These are phyloP conservation scores for Parnassius apollo DNA, from an alignment of 2,888 invertebrate species.

Conservation along the genomic window DNA sequence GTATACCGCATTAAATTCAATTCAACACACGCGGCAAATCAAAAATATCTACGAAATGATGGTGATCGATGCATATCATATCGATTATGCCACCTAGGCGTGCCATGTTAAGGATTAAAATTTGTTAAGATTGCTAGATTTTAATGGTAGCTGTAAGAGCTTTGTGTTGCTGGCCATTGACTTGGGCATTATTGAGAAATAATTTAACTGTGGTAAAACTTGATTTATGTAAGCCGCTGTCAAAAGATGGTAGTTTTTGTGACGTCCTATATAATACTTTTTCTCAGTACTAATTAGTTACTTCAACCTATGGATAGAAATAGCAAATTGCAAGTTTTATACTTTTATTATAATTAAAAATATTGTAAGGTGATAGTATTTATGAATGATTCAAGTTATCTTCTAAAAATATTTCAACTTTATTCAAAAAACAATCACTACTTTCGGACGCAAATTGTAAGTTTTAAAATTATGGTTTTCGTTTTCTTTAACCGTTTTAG, in stretches of 20 bases:
- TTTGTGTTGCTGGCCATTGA: constrained; percentile 1
- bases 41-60: constrained; percentile 37
- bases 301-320: too few species aligned
- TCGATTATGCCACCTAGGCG: constrained; percentile 36
- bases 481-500: too few species aligned
- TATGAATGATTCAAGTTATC: too few species aligned
- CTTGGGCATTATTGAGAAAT: constrained; percentile 1
- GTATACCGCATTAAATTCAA: constrained; percentile 34
- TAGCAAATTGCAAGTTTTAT: too few species aligned
- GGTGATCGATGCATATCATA: constrained; percentile 46
- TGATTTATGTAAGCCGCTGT: constrained; percentile 6
- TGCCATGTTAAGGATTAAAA: constrained; percentile 14
- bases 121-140: constrained; percentile 28
- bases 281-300: too few species aligned
- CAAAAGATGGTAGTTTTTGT: constrained; percentile 6
- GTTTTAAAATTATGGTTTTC: too few species aligned
- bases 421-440: too few species aligned
- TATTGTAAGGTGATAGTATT: too few species aligned
- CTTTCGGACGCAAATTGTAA: too few species aligned
- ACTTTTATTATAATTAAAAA: too few species aligned
- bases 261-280: too few species aligned
- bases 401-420: too few species aligned
- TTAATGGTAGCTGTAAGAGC: constrained; percentile 22
- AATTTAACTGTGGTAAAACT: neutral
- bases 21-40: constrained; percentile 31